A percentile compares a stretch with the other conserved stretches of the same genome.
Conservation (phyloP, 2,797 vertebrate species). For the Lemur catta region DNA sequence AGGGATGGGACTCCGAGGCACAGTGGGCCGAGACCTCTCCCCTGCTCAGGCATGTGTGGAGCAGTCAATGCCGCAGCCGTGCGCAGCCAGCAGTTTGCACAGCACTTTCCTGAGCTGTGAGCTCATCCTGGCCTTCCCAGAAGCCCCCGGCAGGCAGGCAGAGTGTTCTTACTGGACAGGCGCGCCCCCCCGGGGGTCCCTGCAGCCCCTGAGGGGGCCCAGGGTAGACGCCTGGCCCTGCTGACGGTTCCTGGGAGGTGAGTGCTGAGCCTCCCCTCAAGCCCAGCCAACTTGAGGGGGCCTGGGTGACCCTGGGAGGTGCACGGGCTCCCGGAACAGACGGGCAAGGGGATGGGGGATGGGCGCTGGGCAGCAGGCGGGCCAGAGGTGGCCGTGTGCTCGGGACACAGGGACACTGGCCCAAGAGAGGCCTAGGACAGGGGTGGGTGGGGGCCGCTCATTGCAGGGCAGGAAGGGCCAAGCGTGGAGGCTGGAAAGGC, state of each 20-base stretch:
- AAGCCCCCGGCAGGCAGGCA: not conserved
- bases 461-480: not conserved
- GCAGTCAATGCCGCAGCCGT: not conserved
- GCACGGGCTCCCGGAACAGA: not conserved
- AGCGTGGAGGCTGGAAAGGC: not conserved
- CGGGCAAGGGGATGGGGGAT: not conserved
- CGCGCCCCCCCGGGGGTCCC: rapidly evolving
- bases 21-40: not conserved
- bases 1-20: not conserved
- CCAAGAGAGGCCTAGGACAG: not conserved
- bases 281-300: not conserved
- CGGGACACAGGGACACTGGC: not conserved
- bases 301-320: not conserved
- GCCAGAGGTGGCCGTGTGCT: not conserved
- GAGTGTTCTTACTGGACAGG: not conserved
- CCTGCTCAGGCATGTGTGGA: not conserved
- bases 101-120: not conserved
- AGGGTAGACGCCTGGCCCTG: rapidly evolving
- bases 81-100: not conserved
- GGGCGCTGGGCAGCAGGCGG: not conserved
- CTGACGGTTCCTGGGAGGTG: not conserved
- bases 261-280: not conserved
- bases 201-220: not conserved
- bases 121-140: slow-evolving; percentile 53
- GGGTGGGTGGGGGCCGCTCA: not conserved